Base-by-base conservation (phyloP, 2,113 vertebrate species). In the Fulmarus glacialis region DNA sequence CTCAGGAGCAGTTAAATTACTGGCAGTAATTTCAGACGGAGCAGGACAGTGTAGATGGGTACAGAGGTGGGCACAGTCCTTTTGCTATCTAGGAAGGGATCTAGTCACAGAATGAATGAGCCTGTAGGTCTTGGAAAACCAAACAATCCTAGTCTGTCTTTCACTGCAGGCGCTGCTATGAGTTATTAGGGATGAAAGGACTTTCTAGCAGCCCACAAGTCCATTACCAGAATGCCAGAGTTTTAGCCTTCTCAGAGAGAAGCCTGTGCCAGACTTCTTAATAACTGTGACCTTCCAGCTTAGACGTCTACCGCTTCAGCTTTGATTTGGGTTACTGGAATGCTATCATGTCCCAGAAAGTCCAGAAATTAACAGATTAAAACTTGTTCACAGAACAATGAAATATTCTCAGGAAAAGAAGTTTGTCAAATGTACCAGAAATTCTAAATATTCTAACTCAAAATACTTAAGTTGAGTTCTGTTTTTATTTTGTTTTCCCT, bases 61-160 rank as follows among this genome's bases (percentile, higher is more conserved):
- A 36, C 42, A 9, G n/a, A 67, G 60, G 64, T 15, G 36, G 52
- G 29, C 29, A 34, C 40, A 55, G 32, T 22, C 40, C 40, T 63
- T 45, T 11, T 45, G 66, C 50, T 60, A 3, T 22, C 64, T 88
- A 27, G 23, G 40, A 17, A 63, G 52, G 14, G 15, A 18, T 21
- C 40, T 45, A 17, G 52, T 21, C 32, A 43, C 45, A 45, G 53
- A 36, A 50, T 21, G 19, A n/a, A 60, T 5, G 20, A 87, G 20
- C 84, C 84, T 34, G n/a, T 5, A 20, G 53, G 15, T 14, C 32
- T 21, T 55, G n/a, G 48, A 27, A 52, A 55, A 29, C 66, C 40
- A 32, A 32, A 32, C 1, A 4, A 21, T 17, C 38, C 27, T 18
- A 2, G 21, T 32, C 38, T 2, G 1, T 12, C 32, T 24, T 43